These are phyloP conservation scores for Sturnus vulgaris DNA, from an alignment of 2,113 vertebrate species.

Conservation along the genomic window DNA sequence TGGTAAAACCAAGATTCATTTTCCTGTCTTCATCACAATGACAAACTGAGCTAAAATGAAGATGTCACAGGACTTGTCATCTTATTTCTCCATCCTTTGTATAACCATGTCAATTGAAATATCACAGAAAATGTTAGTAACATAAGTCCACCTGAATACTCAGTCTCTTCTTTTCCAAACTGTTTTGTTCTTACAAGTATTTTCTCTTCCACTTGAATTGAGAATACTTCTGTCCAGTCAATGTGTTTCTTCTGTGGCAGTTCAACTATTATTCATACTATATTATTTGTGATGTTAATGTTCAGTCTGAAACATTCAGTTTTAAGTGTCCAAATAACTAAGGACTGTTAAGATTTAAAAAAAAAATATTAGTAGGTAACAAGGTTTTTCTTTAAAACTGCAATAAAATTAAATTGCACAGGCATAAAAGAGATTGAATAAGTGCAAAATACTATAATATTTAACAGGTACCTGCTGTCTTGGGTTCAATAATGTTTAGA, in stretches of 20 bases:
- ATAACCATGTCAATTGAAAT: not conserved
- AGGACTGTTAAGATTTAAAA: not conserved
- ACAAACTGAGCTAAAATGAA: not conserved
- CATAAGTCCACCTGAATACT: not conserved
- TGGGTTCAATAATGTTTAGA: not conserved
- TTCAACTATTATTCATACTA: not conserved
- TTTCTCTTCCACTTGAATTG: not conserved
- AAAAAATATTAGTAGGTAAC: not conserved
- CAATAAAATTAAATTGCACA: not conserved
- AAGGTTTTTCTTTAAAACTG: not conserved
- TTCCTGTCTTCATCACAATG: not conserved
- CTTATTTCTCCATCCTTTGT: not conserved
- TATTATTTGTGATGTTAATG: not conserved
- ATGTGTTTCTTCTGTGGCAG: not conserved
- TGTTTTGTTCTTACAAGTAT: not conserved
- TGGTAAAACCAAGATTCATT: not conserved
- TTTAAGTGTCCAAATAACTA: not conserved
- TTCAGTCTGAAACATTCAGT: not conserved
- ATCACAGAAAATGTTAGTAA: not conserved
- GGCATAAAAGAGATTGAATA: not conserved
- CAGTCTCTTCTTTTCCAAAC: not conserved
- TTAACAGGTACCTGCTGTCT: not conserved
- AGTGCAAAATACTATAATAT: not conserved
- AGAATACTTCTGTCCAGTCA: not conserved
- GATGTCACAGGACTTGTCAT: not conserved